Evolutionary conservation across 2,888 invertebrate genomes (phyloP), one percentile per base, ranked within the genome.

Genomic region (Rosalia funebris): DNA sequence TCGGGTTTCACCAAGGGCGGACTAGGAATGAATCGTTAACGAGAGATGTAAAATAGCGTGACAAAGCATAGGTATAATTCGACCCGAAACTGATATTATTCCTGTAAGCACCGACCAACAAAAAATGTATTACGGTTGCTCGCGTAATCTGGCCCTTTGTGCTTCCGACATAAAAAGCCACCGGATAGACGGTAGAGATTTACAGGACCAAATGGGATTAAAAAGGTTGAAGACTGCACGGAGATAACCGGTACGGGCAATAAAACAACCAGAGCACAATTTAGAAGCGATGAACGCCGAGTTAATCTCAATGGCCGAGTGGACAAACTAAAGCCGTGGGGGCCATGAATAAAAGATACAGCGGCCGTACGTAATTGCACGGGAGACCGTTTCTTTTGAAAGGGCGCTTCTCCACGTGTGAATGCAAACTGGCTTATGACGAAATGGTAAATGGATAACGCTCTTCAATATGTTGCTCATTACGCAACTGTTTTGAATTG

Each of bases 291-390:
- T 47, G 53, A 53, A 53, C 54, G 52, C 50, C 36, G 44, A 52
- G 60, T 57, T 63, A 68, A 65, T 62, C 60, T 65, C 55, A 47
- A 62, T 50, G 58, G 60, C 60, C 52, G 60, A 63, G 63, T 65
- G 63, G 57, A 62, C 63, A 60, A 19, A 57, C 58, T 58, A 44
- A 54, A 46, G 57, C 56, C 57, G 46, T 39, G 36, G 47, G 45
- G 45, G n/a, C n/a, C 57, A 62, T 65, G 65, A 65, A 65, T 65
- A 65, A 65, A 62, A 65, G 57, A 65, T 65, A 44, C 31, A 53
- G 55, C 36, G 39, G 0, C 46, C 32, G 46, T 32, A 32, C 15
- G 46, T 46, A 46, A 10, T 31, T 46, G 14, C 20, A 20, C 10
- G 9, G 25, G 15, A 16, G n/a, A 32, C 32, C 31, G 12, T 45